Evolutionary conservation across 2,888 invertebrate genomes (phyloP).

Genomic region (Iselma pallidipennis): DNA sequence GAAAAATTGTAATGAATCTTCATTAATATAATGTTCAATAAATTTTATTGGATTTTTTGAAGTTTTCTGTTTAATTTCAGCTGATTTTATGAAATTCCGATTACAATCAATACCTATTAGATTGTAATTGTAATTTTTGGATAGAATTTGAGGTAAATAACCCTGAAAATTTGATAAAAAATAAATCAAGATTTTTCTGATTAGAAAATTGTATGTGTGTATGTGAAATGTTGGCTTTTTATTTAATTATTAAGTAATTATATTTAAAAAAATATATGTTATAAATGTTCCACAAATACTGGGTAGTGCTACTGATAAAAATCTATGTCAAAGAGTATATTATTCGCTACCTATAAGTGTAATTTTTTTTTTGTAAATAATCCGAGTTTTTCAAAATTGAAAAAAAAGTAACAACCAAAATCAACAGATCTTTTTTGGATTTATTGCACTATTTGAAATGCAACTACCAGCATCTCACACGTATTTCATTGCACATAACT

Average conservation of each 20-base stretch:
- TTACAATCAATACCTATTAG: conserved; percentile 73
- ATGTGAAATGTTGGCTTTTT: not conserved
- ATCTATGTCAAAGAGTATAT: no score
- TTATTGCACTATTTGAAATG: no score
- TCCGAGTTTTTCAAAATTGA: no score
- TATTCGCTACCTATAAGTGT: no score
- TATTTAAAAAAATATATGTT: not conserved
- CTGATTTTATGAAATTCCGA: conserved; percentile 59
- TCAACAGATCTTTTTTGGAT: no score
- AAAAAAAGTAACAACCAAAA: no score
- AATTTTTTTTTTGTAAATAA: no score
- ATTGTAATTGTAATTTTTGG: conserved; percentile 61
- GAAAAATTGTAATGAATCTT: conserved; percentile 57
- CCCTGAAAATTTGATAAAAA: conserved; percentile 61
- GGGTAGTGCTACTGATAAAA: no score
- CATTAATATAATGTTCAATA: conserved; percentile 61
- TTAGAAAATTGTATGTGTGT: not conserved
- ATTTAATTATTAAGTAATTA: not conserved
- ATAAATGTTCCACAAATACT: no score
- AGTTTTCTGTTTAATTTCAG: conserved; percentile 62
- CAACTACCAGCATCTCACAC: no score
- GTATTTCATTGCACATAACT: no score
- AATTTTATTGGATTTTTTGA: conserved; percentile 63
- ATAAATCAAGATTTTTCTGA: no score
- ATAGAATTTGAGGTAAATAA: conserved; percentile 71